Base-by-base conservation (phyloP, 2,113 vertebrate genomes). In the Saiga tatarica region DNA sequence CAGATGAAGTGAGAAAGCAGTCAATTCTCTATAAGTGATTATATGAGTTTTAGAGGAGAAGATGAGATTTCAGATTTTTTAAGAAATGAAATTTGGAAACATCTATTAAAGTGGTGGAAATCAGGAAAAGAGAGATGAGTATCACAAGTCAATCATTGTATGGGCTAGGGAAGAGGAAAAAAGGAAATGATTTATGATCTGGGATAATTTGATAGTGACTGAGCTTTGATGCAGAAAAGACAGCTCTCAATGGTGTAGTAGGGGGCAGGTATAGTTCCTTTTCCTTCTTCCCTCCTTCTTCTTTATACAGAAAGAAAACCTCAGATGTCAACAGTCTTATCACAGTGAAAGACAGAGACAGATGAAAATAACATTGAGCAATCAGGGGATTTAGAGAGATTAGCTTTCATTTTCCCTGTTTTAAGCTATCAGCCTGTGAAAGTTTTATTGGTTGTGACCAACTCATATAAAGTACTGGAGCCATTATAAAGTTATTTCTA, bases 321-420 rank as follows among this genome's bases (percentile, higher is more conserved):
- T 76, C 15, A 92, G 74, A 53, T 82, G 59, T 47, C 30, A 59
- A 78, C n/a, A 59, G 67, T 90, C 45, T 95, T 88, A 93, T 79
- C 78, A 97, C 57, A 50, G 36, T 96, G 55, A 87, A 96, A 89
- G 59, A 81, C 57, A 59, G 45, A 96, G 57, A 87, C 19, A 81
- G 94, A 47, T 87, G 45, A 84, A 93, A 96, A 87, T 86, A 85
- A 14, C 33, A 87, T 39, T 36, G 28, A 11, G 47, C 47, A 74
- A 26, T 21, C 4, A 5, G 8, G 25, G 17, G 21, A 59, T 81
- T 60, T 62, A 64, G 67, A 92, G 74, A 25, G 17, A 64, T 84
- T 94, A 45, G 26, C 30, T 59, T 79, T 84, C 5, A 71, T 74
- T 42, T 71, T 55, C 4, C 55, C 36, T 79, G 19, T 7, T 84